phyloP scores from a whole-genome alignment of 64 coral and sea anemone genomes.

The Acropora yongei region DNA sequence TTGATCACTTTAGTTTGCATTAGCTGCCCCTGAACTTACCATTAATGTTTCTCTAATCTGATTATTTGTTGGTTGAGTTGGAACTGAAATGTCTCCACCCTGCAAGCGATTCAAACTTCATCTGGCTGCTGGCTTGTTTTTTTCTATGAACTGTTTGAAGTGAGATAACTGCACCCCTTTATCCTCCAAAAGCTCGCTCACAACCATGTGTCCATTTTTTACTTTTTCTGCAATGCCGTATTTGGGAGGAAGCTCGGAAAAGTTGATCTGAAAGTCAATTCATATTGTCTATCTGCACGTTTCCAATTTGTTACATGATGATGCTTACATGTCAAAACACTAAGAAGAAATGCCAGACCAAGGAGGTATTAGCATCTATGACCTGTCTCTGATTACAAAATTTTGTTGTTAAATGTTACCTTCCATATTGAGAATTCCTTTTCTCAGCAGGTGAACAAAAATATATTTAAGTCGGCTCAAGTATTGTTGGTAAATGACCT shows the following conservation, averaged over 20 bases:
- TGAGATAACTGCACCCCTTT: too few relatives aligned
- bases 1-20: not conserved
- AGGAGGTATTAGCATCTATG: not conserved
- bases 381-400: not conserved
- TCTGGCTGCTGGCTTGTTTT: conserved; percentile 17
- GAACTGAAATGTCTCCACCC: conserved; percentile 32
- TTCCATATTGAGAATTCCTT: not conserved
- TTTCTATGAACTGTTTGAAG: not conserved
- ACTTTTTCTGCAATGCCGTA: not conserved
- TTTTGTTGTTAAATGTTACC: not conserved
- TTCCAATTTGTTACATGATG: not conserved
- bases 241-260: conserved; percentile 19
- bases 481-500: too few relatives aligned
- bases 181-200: too few relatives aligned
- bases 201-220: too few relatives aligned
- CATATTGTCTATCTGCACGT: not conserved
- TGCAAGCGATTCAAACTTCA: not conserved
- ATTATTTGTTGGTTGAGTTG: conserved; percentile 1
- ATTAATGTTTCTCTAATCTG: conserved; percentile 1
- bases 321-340: not conserved
- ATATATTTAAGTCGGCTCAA: too few relatives aligned
- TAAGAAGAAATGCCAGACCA: not conserved
- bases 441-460: not conserved
- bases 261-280: conserved; percentile 26
- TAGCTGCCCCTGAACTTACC: conserved; percentile 12